Evolutionary conservation across 2,888 invertebrate species (phyloP).

Genomic region (Eulithis testata): DNA sequence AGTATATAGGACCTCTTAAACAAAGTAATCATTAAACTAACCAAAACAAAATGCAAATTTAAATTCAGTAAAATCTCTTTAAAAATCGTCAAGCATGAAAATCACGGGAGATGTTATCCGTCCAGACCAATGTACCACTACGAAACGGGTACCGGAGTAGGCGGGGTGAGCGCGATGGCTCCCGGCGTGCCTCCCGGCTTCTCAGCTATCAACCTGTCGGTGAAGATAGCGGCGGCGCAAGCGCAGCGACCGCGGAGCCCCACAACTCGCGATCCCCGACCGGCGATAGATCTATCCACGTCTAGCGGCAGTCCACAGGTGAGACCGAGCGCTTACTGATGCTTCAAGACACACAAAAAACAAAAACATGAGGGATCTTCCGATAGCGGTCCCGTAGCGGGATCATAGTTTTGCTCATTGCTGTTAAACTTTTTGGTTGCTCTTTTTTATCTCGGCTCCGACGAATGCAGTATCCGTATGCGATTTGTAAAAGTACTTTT

Average conservation of each 20-base stretch:
- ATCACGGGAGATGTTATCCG: slow-evolving; percentile 52
- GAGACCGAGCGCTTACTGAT: slow-evolving; percentile 53
- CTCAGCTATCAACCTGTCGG: slow-evolving; percentile 93
- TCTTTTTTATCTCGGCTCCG: slow-evolving; percentile 29
- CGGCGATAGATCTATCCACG: slow-evolving; percentile 94
- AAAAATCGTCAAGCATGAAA: slow-evolving; percentile 12
- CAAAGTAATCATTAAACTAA: slow-evolving; percentile 6
- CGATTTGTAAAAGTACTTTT: slow-evolving; percentile 59
- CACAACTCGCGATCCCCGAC: slow-evolving; percentile 90
- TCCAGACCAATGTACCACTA: slow-evolving; percentile 93
- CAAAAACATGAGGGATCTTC: slow-evolving; percentile 12
- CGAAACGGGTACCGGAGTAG: slow-evolving; percentile 84
- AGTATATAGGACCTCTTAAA: slow-evolving; percentile 17
- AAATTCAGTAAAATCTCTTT: slow-evolving; percentile 5
- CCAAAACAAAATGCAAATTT: slow-evolving; percentile 5
- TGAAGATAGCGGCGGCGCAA: slow-evolving; percentile 92
- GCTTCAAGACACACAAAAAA: slow-evolving; percentile 15
- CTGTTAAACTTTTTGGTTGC: slow-evolving; percentile 35
- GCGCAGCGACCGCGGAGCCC: slow-evolving; percentile 89
- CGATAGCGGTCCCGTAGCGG: slow-evolving; percentile 18
- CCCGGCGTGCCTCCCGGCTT: slow-evolving; percentile 90
- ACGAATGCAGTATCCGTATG: slow-evolving; percentile 23
- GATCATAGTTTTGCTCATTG: slow-evolving; percentile 32
- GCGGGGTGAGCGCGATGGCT: slow-evolving; percentile 86
- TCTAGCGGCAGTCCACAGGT: slow-evolving; percentile 96